Conservation (phyloP, 1,140 invertebrate genomes). For the Fopius arisanus region DNA sequence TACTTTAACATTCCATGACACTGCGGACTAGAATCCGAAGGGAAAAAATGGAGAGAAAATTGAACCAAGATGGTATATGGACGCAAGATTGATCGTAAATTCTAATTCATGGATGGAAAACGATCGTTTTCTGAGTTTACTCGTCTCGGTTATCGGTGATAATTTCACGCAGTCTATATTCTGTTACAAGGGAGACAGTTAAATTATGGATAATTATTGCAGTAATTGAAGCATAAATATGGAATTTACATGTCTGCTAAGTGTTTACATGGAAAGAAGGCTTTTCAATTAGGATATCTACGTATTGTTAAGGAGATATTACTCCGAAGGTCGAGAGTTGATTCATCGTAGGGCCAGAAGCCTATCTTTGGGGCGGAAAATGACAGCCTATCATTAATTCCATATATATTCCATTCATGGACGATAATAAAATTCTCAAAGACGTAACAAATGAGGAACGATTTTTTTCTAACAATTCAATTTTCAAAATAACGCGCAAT, state of each 20-base stretch:
- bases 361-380: too few relatives aligned
- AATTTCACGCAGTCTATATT: neutral
- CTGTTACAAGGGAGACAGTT: neutral
- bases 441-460: too few relatives aligned
- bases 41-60: neutral
- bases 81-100: neutral
- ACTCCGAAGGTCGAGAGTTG: too few relatives aligned
- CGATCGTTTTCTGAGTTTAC: neutral
- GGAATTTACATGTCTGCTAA: neutral
- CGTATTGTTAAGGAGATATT: too few relatives aligned
- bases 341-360: too few relatives aligned
- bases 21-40: neutral
- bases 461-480: neutral
- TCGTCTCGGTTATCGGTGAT: neutral
- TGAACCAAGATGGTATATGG: too few relatives aligned
- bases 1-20: neutral
- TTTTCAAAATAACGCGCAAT: neutral
- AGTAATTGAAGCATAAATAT: neutral
- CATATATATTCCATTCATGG: too few relatives aligned
- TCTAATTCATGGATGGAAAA: neutral
- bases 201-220: neutral
- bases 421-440: too few relatives aligned
- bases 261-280: neutral
- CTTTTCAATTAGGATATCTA: too few relatives aligned
- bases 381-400: too few relatives aligned